These are phyloP conservation scores for Drosophila azteca DNA, from an alignment of 1,140 invertebrate species.

Conservation along the genomic window DNA sequence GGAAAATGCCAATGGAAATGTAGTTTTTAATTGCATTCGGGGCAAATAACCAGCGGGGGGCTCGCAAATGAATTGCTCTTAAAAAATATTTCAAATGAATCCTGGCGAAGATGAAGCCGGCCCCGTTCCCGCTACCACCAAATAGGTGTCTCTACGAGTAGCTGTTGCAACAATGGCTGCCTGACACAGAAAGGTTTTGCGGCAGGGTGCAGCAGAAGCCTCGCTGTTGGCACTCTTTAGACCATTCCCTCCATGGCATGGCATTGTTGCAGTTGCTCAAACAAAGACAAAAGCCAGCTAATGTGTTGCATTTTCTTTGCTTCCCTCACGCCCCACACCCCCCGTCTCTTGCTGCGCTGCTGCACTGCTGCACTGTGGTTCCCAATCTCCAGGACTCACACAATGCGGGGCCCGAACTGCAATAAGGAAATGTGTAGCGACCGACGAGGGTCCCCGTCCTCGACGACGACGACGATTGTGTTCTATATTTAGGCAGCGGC, in stretches of 20 bases:
- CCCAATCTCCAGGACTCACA: conserved; percentile 27
- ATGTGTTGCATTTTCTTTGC: conserved; percentile 68
- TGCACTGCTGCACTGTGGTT: not conserved
- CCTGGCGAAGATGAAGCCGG: not conserved
- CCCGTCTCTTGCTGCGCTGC: not conserved
- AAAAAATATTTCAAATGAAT: conserved; percentile 32
- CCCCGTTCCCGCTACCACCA: no score
- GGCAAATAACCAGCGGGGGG: conserved; percentile 38
- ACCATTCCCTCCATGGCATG: conserved; percentile 44
- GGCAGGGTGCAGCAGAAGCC: conserved; percentile 32
- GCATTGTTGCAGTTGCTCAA: conserved; percentile 32
- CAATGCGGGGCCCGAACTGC: conserved; percentile 35
- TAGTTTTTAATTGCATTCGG: conserved; percentile 56
- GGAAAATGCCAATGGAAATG: conserved; percentile 31
- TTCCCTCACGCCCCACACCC: not conserved
- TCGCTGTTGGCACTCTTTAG: conserved; percentile 16
- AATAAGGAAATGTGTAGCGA: conserved; percentile 38
- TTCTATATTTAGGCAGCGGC: conserved; percentile 60
- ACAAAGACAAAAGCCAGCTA: conserved; percentile 65
- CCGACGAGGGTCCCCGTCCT: no score
- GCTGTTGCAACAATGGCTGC: conserved; percentile 34
- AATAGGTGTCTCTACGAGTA: not conserved
- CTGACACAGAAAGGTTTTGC: conserved; percentile 37
- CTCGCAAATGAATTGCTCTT: conserved; percentile 14
- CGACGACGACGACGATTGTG: conserved; percentile 36